Conservation (phyloP, 2,113 vertebrate genomes). For the Brachirus orientalis region DNA sequence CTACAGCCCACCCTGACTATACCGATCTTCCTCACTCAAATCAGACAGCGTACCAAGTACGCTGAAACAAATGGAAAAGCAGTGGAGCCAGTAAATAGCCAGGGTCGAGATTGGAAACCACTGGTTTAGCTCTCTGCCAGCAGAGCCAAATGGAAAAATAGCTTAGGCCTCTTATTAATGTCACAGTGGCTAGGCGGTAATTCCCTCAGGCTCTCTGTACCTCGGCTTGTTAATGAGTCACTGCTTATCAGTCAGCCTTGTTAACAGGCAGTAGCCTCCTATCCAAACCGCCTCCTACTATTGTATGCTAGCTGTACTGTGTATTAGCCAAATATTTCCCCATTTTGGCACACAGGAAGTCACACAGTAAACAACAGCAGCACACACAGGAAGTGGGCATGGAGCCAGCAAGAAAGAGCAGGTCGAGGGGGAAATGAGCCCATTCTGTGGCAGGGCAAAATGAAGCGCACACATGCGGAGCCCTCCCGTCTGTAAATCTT, state of each 20-base stretch:
- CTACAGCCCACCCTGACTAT: slow-evolving; percentile 40
- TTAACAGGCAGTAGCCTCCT: slow-evolving; percentile 74
- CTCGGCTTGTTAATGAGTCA: slow-evolving; percentile 78
- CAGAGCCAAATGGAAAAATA: slow-evolving; percentile 74
- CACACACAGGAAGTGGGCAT: slow-evolving; percentile 70
- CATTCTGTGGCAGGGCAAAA: slow-evolving; percentile 62
- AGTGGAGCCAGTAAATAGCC: slow-evolving; percentile 54
- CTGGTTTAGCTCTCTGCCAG: slow-evolving; percentile 51
- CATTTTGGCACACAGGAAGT: slow-evolving; percentile 75
- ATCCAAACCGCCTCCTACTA: slow-evolving; percentile 70
- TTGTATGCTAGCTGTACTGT: slow-evolving; percentile 60
- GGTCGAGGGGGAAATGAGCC: slow-evolving; percentile 39
- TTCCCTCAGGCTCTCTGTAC: slow-evolving; percentile 72
- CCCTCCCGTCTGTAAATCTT: slow-evolving; percentile 67
- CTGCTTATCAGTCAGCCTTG: slow-evolving; percentile 78
- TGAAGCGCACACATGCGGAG: slow-evolving; percentile 48
- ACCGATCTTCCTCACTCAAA: slow-evolving; percentile 20
- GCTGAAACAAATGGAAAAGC: slow-evolving; percentile 58
- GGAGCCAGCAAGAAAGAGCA: slow-evolving; percentile 47
- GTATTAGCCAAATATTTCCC: slow-evolving; percentile 61
- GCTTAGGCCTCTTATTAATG: slow-evolving; percentile 77
- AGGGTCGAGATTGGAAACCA: slow-evolving; percentile 52
- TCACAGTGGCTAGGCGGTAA: slow-evolving; percentile 75
- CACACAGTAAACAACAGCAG: slow-evolving; percentile 70
- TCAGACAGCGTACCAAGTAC: slow-evolving; percentile 50